Evolutionary conservation across 2,113 vertebrate species (phyloP).

Genomic region (Microcebus tavaratra): DNA sequence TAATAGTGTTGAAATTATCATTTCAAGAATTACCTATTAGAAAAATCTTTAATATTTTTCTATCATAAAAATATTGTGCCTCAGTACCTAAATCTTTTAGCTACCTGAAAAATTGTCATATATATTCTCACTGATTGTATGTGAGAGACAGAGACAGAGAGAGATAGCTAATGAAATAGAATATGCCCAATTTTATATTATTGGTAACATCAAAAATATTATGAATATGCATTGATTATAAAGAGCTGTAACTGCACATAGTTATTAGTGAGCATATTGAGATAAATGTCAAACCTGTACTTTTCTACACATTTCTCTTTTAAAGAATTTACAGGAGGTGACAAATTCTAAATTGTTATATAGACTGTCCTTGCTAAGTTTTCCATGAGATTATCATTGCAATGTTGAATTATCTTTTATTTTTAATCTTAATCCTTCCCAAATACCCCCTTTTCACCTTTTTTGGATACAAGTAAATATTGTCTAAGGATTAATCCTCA

Average conservation of each 20-base stretch:
- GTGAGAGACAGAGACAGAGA: neutral
- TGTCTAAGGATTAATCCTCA: neutral
- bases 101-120: neutral
- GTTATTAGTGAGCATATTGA: constrained; percentile 76
- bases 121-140: neutral
- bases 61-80: neutral
- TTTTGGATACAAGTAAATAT: neutral
- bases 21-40: neutral
- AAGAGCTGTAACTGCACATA: constrained; percentile 73
- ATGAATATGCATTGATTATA: constrained; percentile 75
- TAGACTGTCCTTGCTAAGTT: constrained; percentile 19
- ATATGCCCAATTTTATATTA: constrained; percentile 58
- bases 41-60: neutral
- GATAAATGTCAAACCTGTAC: constrained; percentile 75
- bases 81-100: neutral
- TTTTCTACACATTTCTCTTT: constrained; percentile 58
- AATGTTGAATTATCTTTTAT: constrained; percentile 4
- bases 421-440: neutral
- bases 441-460: neutral
- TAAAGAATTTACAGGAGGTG: constrained; percentile 59
- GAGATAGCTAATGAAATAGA: constrained; percentile 52
- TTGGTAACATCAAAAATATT: constrained; percentile 61
- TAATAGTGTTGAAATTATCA: neutral
- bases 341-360: constrained; percentile 64
- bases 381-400: neutral